These are phyloP conservation scores for Apoda limacodes DNA, from an alignment of 2,888 invertebrate genomes.

Conservation along the genomic window DNA sequence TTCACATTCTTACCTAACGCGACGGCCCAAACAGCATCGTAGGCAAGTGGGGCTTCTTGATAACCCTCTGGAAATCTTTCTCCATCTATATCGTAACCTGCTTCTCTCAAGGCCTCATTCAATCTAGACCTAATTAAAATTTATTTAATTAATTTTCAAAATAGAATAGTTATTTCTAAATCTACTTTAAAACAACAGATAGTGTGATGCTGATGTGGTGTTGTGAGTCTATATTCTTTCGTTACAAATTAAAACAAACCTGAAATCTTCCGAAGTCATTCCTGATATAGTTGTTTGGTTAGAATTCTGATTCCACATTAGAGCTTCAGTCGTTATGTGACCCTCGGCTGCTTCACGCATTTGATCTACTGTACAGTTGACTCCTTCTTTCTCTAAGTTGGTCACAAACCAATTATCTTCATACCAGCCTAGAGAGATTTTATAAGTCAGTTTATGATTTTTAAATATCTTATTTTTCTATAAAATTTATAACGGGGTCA, in stretches of 20 bases:
- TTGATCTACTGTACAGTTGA: constrained; percentile 93
- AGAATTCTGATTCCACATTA: constrained; percentile 97
- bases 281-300: constrained; percentile 94
- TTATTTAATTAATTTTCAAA: too few relatives aligned
- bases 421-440: constrained; percentile 99
- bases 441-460: too few relatives aligned
- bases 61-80: constrained; percentile 93
- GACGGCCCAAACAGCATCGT: constrained; percentile 99
- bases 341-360: constrained; percentile 97
- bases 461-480: too few relatives aligned
- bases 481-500: too few relatives aligned
- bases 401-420: constrained; percentile 99
- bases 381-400: constrained; percentile 85
- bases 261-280: constrained; percentile 94
- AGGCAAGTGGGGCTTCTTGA: constrained; percentile 98
- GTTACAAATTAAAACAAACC: constrained; percentile 37
- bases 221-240: too few relatives aligned
- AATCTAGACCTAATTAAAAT: constrained; percentile 74
- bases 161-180: too few relatives aligned
- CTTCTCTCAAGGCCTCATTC: constrained; percentile 82
- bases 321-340: constrained; percentile 97
- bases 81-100: constrained; percentile 88
- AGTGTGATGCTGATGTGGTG: too few relatives aligned
- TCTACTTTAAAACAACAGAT: too few relatives aligned
- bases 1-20: constrained; percentile 78